A percentile compares a stretch with the other conserved stretches of the same genome.
These are phyloP conservation scores for Hypsibius dujardini DNA, from an alignment of 1,140 invertebrate species.

Conservation along the genomic window DNA sequence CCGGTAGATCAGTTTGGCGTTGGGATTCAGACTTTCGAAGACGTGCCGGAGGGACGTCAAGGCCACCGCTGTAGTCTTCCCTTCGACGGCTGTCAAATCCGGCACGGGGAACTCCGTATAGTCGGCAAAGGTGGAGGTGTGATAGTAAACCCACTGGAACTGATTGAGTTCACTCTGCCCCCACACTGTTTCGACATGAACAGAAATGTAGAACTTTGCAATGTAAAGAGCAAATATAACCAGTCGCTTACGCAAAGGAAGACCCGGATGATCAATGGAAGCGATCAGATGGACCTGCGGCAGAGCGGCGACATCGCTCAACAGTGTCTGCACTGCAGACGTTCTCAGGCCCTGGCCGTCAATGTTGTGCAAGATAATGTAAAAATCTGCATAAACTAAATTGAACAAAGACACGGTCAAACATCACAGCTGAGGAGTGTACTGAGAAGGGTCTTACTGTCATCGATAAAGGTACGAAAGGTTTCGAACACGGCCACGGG, in stretches of 20 bases:
- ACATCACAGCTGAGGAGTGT: background rate
- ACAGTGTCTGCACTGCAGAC: background rate
- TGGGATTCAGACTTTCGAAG: constrained; percentile 4
- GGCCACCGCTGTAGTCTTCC: background rate
- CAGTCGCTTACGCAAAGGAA: constrained; percentile 9
- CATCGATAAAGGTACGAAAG: background rate
- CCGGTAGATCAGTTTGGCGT: constrained; percentile 3
- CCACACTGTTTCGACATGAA: constrained; percentile 2
- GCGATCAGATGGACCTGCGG: background rate
- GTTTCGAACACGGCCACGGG: background rate
- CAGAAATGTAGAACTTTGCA: background rate
- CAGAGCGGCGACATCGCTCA: background rate
- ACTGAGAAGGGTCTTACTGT: background rate
- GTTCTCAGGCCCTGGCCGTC: background rate
- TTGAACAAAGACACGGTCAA: background rate
- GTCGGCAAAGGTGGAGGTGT: background rate
- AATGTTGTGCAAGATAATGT: constrained; percentile 12
- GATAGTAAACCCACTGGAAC: background rate
- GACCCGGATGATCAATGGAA: background rate
- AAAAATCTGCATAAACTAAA: background rate
- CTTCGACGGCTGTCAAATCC: background rate
- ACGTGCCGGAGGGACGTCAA: background rate
- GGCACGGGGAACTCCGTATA: background rate
- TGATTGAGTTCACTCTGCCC: background rate
- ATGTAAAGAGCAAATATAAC: background rate